phyloP scores from a whole-genome alignment of 2,888 invertebrate genomes.

The Dryocosmus kuriphilus region DNA sequence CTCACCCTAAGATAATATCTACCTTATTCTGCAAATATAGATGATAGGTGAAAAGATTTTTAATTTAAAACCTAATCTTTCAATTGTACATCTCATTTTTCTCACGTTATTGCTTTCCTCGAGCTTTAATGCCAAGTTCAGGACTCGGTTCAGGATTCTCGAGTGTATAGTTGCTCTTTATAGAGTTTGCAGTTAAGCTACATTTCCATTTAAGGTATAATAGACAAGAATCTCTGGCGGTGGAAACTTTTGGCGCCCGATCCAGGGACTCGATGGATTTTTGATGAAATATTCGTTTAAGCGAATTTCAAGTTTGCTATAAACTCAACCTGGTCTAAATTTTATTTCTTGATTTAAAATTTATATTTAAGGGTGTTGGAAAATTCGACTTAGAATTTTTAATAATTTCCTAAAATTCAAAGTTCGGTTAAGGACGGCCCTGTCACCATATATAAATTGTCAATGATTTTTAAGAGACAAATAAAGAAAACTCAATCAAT shows the following conservation, averaged over 20 bases:
- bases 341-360: too few relatives aligned
- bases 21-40: not conserved
- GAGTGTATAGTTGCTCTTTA: not conserved
- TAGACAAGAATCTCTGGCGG: not conserved
- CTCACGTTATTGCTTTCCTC: not conserved
- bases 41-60: not conserved
- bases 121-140: not conserved
- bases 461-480: too few relatives aligned
- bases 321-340: too few relatives aligned
- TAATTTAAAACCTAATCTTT: not conserved
- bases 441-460: too few relatives aligned
- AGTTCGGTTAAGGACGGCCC: too few relatives aligned
- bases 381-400: too few relatives aligned
- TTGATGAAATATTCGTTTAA: too few relatives aligned
- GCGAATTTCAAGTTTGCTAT: too few relatives aligned
- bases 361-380: too few relatives aligned
- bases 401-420: too few relatives aligned
- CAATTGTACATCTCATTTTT: not conserved
- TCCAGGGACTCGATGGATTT: too few relatives aligned
- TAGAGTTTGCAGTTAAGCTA: not conserved
- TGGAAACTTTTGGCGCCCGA: not conserved
- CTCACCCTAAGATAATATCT: not conserved
- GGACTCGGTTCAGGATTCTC: not conserved
- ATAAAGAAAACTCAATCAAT: too few relatives aligned
- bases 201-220: not conserved